Conservation (phyloP, 2,113 vertebrate species). For the Marmota monax region DNA sequence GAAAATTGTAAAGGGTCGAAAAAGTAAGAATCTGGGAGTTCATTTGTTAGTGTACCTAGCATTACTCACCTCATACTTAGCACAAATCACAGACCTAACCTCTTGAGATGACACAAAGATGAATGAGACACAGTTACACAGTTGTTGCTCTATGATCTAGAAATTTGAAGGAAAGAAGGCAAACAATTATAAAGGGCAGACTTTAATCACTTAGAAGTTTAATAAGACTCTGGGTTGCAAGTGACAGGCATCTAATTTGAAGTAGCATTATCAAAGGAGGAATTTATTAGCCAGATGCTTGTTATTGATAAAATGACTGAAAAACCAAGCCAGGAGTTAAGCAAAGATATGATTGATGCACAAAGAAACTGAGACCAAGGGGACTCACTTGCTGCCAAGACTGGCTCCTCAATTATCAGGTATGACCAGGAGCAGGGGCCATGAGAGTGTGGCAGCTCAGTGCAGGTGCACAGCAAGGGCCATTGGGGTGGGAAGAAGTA, state of each 20-base stretch:
- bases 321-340: background rate
- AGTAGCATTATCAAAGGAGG: background rate
- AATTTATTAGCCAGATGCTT: background rate
- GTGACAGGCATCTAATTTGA: background rate
- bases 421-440: too few relatives aligned
- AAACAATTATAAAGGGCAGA: background rate
- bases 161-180: slow-evolving; percentile 4
- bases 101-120: background rate
- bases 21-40: background rate
- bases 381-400: background rate
- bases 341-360: background rate
- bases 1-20: background rate
- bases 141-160: background rate
- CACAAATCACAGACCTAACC: background rate
- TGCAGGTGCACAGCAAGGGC: background rate
- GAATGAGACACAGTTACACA: background rate
- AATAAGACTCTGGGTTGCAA: background rate
- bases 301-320: background rate
- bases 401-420: background rate
- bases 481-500: background rate
- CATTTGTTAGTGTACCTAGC: background rate
- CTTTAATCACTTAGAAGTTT: background rate
- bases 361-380: background rate
- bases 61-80: background rate
- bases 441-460: background rate